These are phyloP conservation scores for Malurus splendens DNA, from an alignment of 2,797 vertebrate genomes.

Conservation along the genomic window DNA sequence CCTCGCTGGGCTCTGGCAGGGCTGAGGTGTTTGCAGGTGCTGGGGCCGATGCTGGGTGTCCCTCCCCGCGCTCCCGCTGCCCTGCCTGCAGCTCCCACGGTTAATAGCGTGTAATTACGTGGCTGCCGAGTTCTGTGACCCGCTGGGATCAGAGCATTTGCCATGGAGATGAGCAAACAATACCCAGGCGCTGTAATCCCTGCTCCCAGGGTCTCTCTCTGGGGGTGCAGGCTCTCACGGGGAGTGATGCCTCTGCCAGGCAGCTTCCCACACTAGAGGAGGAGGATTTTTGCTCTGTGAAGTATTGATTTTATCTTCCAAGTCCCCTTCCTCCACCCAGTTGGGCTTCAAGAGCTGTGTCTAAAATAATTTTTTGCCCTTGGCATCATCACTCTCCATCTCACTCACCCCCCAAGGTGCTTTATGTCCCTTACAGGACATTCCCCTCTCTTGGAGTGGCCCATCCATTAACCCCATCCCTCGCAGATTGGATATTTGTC, in stretches of 20 bases:
- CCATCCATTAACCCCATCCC: not conserved
- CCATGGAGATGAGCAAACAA: not conserved
- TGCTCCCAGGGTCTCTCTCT: not conserved
- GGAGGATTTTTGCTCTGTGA: not conserved
- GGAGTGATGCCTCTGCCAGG: not conserved
- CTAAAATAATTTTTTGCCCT: not conserved
- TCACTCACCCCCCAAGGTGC: fast-evolving
- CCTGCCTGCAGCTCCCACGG: not conserved
- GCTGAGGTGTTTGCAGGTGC: not conserved
- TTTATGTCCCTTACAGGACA: not conserved
- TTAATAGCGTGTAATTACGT: not conserved
- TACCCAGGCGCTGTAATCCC: not conserved
- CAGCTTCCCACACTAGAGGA: not conserved
- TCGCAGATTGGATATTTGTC: not conserved
- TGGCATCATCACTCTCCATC: not conserved
- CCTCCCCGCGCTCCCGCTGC: not conserved
- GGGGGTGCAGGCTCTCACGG: not conserved
- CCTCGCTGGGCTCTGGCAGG: not conserved
- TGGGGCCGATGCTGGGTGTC: not conserved
- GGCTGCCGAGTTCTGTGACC: not conserved
- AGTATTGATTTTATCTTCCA: not conserved
- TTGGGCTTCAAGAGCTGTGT: not conserved
- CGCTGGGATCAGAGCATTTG: not conserved
- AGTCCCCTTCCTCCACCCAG: not conserved
- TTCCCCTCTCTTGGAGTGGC: not conserved